A percentile compares a stretch with the other conserved stretches of the same genome.
Evolutionary conservation across 1,140 invertebrate genomes (phyloP).

Genomic region (Aphis craccivora): DNA sequence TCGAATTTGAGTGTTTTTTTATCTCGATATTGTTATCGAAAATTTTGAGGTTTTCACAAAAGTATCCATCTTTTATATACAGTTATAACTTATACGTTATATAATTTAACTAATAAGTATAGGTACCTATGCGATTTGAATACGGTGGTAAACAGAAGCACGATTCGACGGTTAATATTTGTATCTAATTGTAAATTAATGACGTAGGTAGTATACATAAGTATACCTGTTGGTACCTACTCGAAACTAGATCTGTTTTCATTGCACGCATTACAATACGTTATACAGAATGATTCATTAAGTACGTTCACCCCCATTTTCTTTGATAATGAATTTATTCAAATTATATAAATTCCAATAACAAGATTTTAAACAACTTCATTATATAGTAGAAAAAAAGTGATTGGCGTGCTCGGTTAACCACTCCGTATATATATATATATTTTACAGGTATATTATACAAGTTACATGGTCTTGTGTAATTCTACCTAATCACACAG

Average conservation of each 20-base stretch:
- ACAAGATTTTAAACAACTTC: no score
- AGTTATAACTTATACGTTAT: background rate
- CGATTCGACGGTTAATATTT: background rate
- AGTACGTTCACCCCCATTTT: no score
- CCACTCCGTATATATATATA: no score
- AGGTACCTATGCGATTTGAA: background rate
- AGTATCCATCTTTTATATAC: background rate
- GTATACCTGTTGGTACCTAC: background rate
- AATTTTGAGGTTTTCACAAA: background rate
- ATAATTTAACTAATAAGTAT: no score
- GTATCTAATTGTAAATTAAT: background rate
- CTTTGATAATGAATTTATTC: no score
- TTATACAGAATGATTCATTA: no score
- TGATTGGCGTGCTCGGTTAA: no score
- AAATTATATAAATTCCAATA: no score
- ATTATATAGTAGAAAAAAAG: no score
- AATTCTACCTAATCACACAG: background rate
- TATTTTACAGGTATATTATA: no score
- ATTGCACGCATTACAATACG: background rate
- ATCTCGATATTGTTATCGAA: background rate
- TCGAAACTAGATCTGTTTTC: background rate
- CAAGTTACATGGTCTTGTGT: background rate
- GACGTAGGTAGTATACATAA: background rate
- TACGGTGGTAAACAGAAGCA: background rate
- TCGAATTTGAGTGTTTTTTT: background rate